These are phyloP conservation scores for Micronycteris hirsuta DNA, from an alignment of 2,113 vertebrate genomes.

Conservation along the genomic window DNA sequence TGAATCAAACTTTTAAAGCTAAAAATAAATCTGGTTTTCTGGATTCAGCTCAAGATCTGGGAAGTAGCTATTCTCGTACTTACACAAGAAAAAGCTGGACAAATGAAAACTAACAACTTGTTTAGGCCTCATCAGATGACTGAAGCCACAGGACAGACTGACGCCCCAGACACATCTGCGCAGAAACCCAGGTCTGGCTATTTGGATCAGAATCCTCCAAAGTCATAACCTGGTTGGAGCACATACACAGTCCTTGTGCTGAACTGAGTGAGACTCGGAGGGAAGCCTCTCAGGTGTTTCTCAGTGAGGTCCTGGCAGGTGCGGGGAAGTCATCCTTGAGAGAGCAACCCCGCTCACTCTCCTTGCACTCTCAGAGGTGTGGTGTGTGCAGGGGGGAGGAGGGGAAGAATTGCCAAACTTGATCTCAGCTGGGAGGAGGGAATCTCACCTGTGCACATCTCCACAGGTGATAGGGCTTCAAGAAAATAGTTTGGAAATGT, in stretches of 20 bases:
- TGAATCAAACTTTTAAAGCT: neutral
- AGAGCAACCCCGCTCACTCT: neutral
- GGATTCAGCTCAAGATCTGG: neutral
- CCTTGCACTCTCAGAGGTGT: neutral
- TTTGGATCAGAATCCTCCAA: neutral
- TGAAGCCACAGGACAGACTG: neutral
- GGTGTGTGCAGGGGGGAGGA: neutral
- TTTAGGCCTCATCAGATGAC: neutral
- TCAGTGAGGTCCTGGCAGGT: neutral
- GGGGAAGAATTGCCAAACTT: neutral
- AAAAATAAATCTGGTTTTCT: neutral
- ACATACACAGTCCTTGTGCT: neutral
- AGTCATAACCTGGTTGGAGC: neutral
- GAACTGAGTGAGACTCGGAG: neutral
- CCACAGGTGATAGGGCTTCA: neutral
- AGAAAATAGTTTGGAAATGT: neutral
- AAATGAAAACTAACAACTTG: neutral
- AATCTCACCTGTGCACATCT: neutral
- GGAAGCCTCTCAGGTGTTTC: neutral
- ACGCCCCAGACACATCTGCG: too few species aligned
- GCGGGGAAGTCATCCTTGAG: neutral
- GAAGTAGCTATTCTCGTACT: neutral
- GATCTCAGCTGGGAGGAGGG: neutral
- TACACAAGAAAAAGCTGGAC: neutral
- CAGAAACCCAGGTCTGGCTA: neutral